phyloP scores from a whole-genome alignment of 2,888 invertebrate species.

The Apeira syringaria region DNA sequence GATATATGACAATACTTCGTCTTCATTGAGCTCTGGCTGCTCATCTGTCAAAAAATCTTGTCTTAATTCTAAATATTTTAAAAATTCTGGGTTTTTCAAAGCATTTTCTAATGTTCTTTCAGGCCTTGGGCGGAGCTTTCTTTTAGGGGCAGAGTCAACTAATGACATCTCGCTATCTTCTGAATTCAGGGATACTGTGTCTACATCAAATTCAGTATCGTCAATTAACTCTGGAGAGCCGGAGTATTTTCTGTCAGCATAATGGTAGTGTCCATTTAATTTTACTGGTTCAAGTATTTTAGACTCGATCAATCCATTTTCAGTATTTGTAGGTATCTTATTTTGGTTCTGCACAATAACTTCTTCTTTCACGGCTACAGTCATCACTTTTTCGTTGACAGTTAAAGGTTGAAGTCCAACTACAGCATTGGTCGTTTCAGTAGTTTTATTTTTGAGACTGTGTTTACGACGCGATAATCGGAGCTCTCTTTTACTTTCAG shows the following conservation, averaged over 20 bases:
- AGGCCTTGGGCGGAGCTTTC: conserved; percentile 39
- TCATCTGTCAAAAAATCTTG: conserved; percentile 73
- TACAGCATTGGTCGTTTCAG: background rate
- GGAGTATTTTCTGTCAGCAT: conserved; percentile 4
- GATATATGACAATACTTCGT: conserved; percentile 70
- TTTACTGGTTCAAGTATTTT: conserved; percentile 15
- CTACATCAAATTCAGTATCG: conserved; percentile 36
- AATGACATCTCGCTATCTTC: conserved; percentile 42
- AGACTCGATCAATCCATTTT: conserved; percentile 9
- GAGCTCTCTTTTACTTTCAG: background rate
- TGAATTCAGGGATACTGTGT: conserved; percentile 39
- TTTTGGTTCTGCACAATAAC: background rate
- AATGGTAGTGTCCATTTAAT: conserved; percentile 14
- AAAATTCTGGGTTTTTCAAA: conserved; percentile 61
- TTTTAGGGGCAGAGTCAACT: conserved; percentile 31
- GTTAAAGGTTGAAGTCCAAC: background rate
- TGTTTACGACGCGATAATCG: conserved; percentile 9
- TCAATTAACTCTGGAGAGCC: conserved; percentile 20
- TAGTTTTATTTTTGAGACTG: conserved; percentile 1
- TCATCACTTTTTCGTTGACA: background rate
- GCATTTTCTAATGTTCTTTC: conserved; percentile 29
- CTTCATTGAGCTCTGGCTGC: conserved; percentile 70
- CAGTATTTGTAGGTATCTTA: conserved; percentile 2
- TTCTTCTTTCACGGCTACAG: background rate
- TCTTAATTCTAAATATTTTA: conserved; percentile 71